Conservation (phyloP, 2,113 vertebrate genomes). For the Xiphorhynchus elegans region DNA sequence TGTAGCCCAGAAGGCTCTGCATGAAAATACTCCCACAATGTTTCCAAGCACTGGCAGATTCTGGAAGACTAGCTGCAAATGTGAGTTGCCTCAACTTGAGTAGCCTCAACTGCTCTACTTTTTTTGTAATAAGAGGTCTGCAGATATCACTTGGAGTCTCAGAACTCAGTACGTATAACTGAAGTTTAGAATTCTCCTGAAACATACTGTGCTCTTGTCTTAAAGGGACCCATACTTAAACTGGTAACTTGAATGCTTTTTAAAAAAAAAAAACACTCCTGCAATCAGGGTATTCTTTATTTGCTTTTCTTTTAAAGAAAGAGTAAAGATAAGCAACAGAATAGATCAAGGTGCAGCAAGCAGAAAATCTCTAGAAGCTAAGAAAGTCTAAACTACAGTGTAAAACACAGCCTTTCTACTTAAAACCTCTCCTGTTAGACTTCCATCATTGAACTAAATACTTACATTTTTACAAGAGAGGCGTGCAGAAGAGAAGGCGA, state of each 20-base stretch:
- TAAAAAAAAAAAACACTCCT: not conserved
- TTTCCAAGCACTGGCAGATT: not conserved
- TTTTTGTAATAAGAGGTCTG: not conserved
- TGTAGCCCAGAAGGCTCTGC: not conserved
- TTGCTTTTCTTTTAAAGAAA: slow-evolving; percentile 4
- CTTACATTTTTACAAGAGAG: slow-evolving; percentile 74
- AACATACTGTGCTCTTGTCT: not conserved
- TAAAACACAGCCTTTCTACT: slow-evolving; percentile 56
- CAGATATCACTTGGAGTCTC: not conserved
- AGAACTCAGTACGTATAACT: not conserved
- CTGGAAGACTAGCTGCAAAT: not conserved
- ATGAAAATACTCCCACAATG: not conserved
- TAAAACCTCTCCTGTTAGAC: slow-evolving; percentile 65
- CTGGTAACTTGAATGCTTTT: not conserved
- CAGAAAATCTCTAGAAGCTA: slow-evolving; percentile 47
- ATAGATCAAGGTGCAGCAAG: slow-evolving; percentile 48
- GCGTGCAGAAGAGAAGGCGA: slow-evolving; percentile 70
- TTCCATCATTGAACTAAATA: slow-evolving; percentile 66
- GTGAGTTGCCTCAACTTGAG: not conserved
- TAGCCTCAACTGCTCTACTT: not conserved
- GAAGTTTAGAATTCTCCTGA: not conserved
- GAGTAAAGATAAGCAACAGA: slow-evolving; percentile 59
- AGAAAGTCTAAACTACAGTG: not conserved
- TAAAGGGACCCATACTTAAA: not conserved
- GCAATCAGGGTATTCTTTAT: not conserved